Base-by-base conservation (phyloP, 2,113 vertebrate genomes). In the Monopterus albus region DNA sequence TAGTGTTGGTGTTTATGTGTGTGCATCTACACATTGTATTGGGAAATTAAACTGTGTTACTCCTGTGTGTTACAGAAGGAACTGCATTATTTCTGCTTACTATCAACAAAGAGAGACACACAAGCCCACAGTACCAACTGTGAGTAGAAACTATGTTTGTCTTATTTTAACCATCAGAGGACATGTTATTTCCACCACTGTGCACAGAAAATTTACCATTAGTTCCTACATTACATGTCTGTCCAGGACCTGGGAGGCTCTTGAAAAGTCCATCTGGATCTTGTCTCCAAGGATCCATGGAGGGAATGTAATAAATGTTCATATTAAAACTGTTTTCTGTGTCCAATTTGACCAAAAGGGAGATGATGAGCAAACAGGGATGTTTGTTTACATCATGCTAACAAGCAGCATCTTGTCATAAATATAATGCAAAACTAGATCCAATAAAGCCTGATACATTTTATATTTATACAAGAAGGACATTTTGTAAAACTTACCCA, bases 81-180 rank as follows among this genome's bases (percentile, higher is more conserved):
- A 94, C 90, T 93, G 93, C 67, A 94, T 93, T 25, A 94, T 94
- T 66, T 93, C 93, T 42, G 91, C 93, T 33, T 94, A 93, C 71
- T 93, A 93, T 75, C 89, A 94, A 68, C 90, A 91, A 75, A 88
- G 84, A 83, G 92, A 94, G 28, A 86, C 63, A 2, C 87, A 87
- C 46, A 82, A 79, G 7, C 82, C 86, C 39, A 81, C 85, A 56
- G 62, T 72, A 76, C 72, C 91, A 66, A 88, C 93, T 73, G 92
- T 93, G 79, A 89, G 88, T 71, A 20, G 4, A 42, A 81, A 59
- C 20, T 11, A 18, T 13, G 23, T 21, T 4, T 38, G 36, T 45
- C 43, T 40, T 35, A 12, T 4, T 38, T 1, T 15, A 39, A 29
- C 5, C 28, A 49, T 28, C 29, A 43, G 4, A 50, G 39, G 14